Conservation (phyloP, 2,888 invertebrate species). For the Rotaria macrura region DNA sequence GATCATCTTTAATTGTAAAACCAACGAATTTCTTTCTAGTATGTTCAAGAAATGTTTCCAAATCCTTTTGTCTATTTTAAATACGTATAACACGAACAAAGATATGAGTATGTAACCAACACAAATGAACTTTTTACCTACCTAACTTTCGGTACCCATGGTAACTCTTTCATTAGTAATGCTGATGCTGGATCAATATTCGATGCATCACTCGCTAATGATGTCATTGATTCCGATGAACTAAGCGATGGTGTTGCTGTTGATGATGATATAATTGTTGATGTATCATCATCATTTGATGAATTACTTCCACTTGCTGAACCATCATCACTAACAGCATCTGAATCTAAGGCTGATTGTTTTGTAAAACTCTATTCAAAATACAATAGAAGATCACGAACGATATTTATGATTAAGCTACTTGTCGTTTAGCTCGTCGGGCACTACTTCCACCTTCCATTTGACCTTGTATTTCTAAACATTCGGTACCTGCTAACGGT, state of each 20-base stretch:
- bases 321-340: not conserved
- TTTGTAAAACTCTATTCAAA: conserved; percentile 17
- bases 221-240: not conserved
- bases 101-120: no score
- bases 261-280: not conserved
- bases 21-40: conserved; percentile 89
- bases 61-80: conserved; percentile 58
- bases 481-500: conserved; percentile 45
- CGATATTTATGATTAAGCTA: not conserved
- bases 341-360: not conserved
- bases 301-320: not conserved
- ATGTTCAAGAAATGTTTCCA: conserved; percentile 78
- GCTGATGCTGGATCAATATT: not conserved
- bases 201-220: not conserved
- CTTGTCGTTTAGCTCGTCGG: conserved; percentile 22
- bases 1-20: conserved; percentile 65
- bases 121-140: conserved; percentile 35
- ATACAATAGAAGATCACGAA: not conserved
- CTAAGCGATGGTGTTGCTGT: conserved; percentile 5
- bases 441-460: not conserved
- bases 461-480: conserved; percentile 34
- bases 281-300: conserved; percentile 10
- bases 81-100: no score
- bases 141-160: conserved; percentile 85
- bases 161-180: conserved; percentile 58